phyloP scores from a whole-genome alignment of 2,888 invertebrate genomes.

The Nomada lathburiana region DNA sequence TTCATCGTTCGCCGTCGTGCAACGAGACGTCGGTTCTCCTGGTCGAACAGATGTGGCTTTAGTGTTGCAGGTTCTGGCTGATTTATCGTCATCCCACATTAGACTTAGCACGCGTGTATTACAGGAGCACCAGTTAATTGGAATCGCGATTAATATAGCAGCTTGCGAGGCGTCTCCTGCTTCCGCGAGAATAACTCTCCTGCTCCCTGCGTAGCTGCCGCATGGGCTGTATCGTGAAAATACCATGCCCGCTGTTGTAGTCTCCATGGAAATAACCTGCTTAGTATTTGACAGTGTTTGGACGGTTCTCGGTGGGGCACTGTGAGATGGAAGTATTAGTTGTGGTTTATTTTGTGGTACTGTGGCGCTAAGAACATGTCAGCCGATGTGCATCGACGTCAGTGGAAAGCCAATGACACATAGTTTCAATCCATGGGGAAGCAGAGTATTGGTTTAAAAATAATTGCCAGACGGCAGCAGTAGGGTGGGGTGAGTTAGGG shows the following conservation, averaged over 20 bases:
- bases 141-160: constrained; percentile 70
- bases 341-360: too few species aligned
- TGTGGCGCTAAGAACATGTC: too few species aligned
- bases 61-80: constrained; percentile 31
- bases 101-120: constrained; percentile 56
- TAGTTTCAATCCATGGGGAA: too few species aligned
- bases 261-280: constrained; percentile 5
- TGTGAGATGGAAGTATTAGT: background rate
- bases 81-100: constrained; percentile 66
- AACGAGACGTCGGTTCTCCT: constrained; percentile 15
- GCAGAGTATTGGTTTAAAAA: too few species aligned
- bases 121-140: constrained; percentile 67
- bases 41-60: constrained; percentile 41
- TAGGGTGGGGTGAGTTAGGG: too few species aligned
- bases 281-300: background rate
- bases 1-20: constrained; percentile 38
- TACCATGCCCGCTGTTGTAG: background rate
- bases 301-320: background rate
- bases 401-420: too few species aligned
- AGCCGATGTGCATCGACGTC: too few species aligned
- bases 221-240: constrained; percentile 20
- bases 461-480: too few species aligned
- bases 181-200: constrained; percentile 53
- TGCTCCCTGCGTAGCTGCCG: constrained; percentile 22
- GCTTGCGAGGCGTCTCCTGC: constrained; percentile 46